phyloP scores from a whole-genome alignment of 2,797 vertebrate species.

The Thamnophis elegans region DNA sequence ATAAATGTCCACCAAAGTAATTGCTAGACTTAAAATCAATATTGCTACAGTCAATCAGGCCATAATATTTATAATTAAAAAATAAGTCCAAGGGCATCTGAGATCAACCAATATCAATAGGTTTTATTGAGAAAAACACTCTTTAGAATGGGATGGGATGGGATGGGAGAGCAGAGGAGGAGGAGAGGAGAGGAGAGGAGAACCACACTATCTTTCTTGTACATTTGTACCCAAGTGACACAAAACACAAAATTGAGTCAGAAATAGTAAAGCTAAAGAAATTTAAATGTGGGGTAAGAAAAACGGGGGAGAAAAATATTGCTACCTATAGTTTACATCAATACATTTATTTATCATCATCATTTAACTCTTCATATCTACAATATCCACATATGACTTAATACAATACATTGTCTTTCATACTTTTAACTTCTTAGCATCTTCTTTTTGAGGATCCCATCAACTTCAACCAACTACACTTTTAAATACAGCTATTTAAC shows the following conservation, averaged over 20 bases:
- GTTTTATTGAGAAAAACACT: neutral
- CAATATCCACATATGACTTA: neutral
- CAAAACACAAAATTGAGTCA: neutral
- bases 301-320: neutral
- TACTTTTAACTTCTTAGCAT: neutral
- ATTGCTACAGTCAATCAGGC: neutral
- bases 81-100: neutral
- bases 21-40: constrained; percentile 40
- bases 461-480: neutral
- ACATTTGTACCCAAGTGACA: neutral
- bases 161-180: neutral
- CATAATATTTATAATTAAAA: constrained; percentile 40
- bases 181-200: neutral
- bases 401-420: neutral
- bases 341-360: neutral
- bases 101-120: constrained; percentile 30
- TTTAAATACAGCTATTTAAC: neutral
- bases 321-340: neutral
- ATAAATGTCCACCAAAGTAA: constrained; percentile 30
- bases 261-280: neutral
- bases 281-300: neutral
- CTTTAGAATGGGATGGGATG: neutral
- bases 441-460: neutral
- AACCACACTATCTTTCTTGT: neutral
- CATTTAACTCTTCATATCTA: neutral